A percentile compares a stretch with the other conserved stretches of the same genome.
Conservation (phyloP, 2,888 invertebrate genomes). For the Capitulum mitella region DNA sequence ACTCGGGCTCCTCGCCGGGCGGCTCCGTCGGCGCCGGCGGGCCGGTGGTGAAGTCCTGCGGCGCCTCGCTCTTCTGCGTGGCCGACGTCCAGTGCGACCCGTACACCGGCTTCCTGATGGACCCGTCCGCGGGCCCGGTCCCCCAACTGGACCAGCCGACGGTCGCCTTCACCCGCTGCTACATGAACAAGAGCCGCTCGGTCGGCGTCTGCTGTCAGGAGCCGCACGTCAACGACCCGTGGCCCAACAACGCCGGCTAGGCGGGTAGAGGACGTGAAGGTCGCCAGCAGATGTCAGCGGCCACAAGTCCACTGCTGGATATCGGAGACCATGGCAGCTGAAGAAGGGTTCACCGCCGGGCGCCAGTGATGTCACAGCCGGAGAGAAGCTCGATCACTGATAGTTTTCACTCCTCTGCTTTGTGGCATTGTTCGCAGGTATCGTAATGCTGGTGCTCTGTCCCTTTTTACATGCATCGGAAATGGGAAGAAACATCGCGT, state of each 20-base stretch:
- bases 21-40: neutral
- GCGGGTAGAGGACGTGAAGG: no score
- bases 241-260: slow-evolving; percentile 5
- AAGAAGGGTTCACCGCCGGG: no score
- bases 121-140: neutral
- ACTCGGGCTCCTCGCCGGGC: neutral
- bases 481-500: no score
- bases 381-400: no score
- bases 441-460: no score
- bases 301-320: no score
- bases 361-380: no score
- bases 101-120: slow-evolving; percentile 20
- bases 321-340: no score
- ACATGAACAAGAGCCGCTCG: neutral
- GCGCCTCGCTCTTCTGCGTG: slow-evolving; percentile 8
- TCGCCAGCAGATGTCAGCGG: no score
- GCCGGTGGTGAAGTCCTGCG: neutral
- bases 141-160: slow-evolving; percentile 17
- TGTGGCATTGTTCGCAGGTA: no score
- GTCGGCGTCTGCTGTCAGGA: slow-evolving; percentile 22
- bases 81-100: neutral
- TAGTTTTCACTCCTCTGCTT: no score
- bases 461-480: no score
- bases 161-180: slow-evolving; percentile 8
- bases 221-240: slow-evolving; percentile 23